Percentiles rank a stretch among this genome's conserved stretches.
Evolutionary conservation across 2,888 invertebrate genomes (phyloP).

Genomic region (Pseudococcus viburni): DNA sequence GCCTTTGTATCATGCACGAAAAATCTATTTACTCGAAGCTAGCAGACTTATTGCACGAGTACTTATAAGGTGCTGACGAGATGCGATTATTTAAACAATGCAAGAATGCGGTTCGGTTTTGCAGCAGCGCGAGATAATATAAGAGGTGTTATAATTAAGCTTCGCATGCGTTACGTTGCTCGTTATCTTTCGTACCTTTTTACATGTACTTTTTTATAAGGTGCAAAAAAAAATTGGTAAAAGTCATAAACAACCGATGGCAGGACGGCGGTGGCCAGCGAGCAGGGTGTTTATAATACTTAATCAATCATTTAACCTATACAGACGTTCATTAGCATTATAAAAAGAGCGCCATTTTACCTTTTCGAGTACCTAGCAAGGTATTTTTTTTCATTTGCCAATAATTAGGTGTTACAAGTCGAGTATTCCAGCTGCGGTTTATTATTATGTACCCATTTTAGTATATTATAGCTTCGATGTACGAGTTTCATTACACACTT

Average conservation of each 20-base stretch:
- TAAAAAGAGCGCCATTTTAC: constrained; percentile 1
- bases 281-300: background rate
- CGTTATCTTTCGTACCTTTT: background rate
- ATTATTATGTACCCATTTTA: background rate
- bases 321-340: constrained; percentile 14
- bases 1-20: background rate
- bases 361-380: background rate
- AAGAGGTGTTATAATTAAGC: constrained; percentile 23
- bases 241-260: background rate
- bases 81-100: constrained; percentile 27
- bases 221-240: background rate
- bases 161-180: background rate
- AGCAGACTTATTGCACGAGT: background rate
- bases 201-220: background rate
- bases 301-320: background rate
- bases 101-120: constrained; percentile 32
- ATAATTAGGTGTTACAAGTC: constrained; percentile 3
- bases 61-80: constrained; percentile 8
- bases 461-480: background rate
- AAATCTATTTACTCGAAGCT: background rate
- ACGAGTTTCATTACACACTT: background rate
- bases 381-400: background rate
- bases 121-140: background rate
- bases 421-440: constrained; percentile 8
- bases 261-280: background rate